Conservation (phyloP, 2,888 invertebrate genomes). For the Harpagoxenus sublaevis region DNA sequence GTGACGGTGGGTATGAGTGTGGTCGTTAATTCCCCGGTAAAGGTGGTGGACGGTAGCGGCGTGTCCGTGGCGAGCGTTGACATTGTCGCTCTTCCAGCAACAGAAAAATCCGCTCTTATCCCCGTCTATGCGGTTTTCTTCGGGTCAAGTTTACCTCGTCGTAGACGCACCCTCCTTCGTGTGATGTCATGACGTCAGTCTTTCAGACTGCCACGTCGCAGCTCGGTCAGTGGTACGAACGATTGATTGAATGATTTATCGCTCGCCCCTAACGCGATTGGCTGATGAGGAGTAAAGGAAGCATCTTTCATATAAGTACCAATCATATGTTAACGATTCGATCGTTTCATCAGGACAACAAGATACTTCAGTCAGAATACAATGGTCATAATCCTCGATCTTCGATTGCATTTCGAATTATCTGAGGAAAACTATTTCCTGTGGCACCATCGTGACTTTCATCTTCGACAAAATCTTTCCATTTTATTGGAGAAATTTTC, state of each 20-base stretch:
- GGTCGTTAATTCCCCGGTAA: constrained; percentile 79
- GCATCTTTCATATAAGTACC: background rate
- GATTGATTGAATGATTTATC: constrained; percentile 3
- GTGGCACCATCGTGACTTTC: background rate
- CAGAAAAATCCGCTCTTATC: constrained; percentile 34
- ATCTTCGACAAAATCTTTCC: background rate
- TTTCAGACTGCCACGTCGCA: constrained; percentile 6
- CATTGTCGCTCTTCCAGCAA: constrained; percentile 75
- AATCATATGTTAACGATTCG: background rate
- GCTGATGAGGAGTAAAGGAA: background rate
- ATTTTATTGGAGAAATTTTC: background rate
- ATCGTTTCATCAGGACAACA: background rate
- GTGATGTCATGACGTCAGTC: constrained; percentile 62
- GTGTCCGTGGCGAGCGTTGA: constrained; percentile 79
- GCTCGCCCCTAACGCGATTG: background rate
- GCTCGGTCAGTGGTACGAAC: background rate
- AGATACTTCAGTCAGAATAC: background rate
- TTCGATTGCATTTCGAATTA: constrained; percentile 7
- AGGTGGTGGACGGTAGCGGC: constrained; percentile 75
- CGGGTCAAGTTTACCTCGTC: constrained; percentile 68
- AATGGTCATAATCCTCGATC: background rate
- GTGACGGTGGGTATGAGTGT: constrained; percentile 81
- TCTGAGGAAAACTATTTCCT: background rate
- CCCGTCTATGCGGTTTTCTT: constrained; percentile 44
- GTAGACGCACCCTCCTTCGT: constrained; percentile 54